phyloP scores from a whole-genome alignment of 2,113 vertebrate species.

The Dicentrarchus labrax region DNA sequence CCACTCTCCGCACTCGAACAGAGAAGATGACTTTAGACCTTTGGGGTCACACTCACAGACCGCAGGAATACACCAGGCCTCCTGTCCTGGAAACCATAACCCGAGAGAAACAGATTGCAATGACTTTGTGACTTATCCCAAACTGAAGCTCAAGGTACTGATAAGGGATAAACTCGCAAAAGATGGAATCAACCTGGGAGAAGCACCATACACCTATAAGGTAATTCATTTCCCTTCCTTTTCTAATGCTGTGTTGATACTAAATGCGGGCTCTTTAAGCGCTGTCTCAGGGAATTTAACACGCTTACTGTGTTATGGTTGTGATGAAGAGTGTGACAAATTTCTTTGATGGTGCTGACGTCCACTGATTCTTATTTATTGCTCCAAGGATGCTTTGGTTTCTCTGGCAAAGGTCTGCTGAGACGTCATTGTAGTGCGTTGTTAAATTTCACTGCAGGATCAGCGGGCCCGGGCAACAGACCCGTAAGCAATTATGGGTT shows the following conservation, averaged over 20 bases:
- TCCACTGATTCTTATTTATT: slow-evolving; percentile 19
- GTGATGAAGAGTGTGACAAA: slow-evolving; percentile 64
- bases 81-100: slow-evolving; percentile 78
- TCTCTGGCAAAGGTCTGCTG: neutral
- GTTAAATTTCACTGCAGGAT: neutral
- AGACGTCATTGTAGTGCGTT: neutral
- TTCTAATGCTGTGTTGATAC: neutral
- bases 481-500: neutral
- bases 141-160: slow-evolving; percentile 95
- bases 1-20: slow-evolving; percentile 62
- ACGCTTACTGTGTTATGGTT: slow-evolving; percentile 24
- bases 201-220: slow-evolving; percentile 92
- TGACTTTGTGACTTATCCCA: slow-evolving; percentile 89
- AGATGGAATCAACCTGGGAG: slow-evolving; percentile 93
- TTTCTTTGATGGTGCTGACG: slow-evolving; percentile 61
- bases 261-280: slow-evolving; percentile 13
- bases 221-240: slow-evolving; percentile 72
- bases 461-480: neutral
- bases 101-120: slow-evolving; percentile 72
- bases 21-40: slow-evolving; percentile 49
- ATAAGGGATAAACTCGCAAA: slow-evolving; percentile 94
- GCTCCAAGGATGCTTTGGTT: slow-evolving; percentile 10
- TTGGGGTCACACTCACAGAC: slow-evolving; percentile 44
- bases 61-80: slow-evolving; percentile 46
- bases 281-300: slow-evolving; percentile 49